Conservation (phyloP, 2,113 vertebrate species). For the Hydrolagus affinis region DNA sequence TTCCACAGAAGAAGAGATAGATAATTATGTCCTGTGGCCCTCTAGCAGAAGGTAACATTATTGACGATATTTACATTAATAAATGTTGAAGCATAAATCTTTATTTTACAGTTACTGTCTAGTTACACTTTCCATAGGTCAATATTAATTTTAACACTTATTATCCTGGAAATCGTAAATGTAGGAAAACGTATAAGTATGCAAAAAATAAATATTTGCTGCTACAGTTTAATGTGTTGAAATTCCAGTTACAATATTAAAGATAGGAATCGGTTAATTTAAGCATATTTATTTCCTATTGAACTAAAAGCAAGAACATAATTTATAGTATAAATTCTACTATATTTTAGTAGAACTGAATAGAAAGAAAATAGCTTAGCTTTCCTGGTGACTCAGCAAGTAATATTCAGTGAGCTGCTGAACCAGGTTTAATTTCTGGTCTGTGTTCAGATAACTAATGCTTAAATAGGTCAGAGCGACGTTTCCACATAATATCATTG, state of each 20-base stretch:
- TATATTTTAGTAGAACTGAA: too few species aligned
- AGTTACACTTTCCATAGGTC: background rate
- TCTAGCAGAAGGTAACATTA: background rate
- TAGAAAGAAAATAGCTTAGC: too few species aligned
- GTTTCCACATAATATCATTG: too few species aligned
- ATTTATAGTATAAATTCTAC: too few species aligned
- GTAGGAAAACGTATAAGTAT: background rate
- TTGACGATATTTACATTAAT: background rate
- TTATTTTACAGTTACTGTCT: background rate
- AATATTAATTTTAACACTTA: background rate
- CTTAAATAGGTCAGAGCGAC: too few species aligned
- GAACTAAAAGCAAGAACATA: too few species aligned
- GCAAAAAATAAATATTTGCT: background rate
- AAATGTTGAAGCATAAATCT: too few species aligned
- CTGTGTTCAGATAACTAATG: too few species aligned
- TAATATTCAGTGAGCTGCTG: too few species aligned
- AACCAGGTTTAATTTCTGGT: too few species aligned
- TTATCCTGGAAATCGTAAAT: background rate
- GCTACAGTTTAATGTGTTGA: background rate
- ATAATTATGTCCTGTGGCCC: background rate
- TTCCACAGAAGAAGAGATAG: too few species aligned
- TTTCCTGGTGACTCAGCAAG: too few species aligned
- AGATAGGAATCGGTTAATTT: background rate
- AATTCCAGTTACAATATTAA: slow-evolving; percentile 1
- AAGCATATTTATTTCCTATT: background rate